Evolutionary conservation across 1,140 invertebrate species (phyloP), one percentile per base, ranked within the genome.

Genomic region (Drosophila mayri): DNA sequence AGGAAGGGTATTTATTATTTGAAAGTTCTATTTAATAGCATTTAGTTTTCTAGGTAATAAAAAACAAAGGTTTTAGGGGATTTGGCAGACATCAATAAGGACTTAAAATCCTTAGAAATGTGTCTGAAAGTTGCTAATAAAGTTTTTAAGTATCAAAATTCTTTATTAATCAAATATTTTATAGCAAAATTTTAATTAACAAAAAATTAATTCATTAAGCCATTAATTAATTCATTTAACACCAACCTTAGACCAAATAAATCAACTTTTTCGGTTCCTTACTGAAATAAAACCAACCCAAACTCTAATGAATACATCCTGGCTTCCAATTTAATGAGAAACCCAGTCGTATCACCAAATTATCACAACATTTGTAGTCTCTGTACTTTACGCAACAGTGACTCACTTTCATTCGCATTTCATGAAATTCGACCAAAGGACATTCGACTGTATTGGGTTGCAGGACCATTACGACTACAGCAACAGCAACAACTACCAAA

Each of bases 301-400:
- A 32, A 11, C 11, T 32, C 11, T 18, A 50, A 32, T 32, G 28
- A 50, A 50, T 32, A 32, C 49, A 50, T 50, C 6, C 49, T 12
- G 5, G 28, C 2, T 25, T 3, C 3, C 5, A n/a, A 55, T 16
- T 10, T n/a, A 25, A 40, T 38, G 37, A n/a, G 35, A 38, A 37
- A 1, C 14, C 0, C 8, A 10, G 52, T 25, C 3, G 35, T 11
- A 16, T n/a, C 14, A n/a, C 32, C 20, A 55, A 55, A 55, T 38
- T 38, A 55, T 55, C 35, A 9, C 35, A 11, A 55, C 52, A 55
- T 38, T 38, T n/a, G 20, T 38, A 55, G 35, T 47, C 46, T 9
- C 20, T 35, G n/a, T n/a, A 20, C 9, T 55, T 55, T 35, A 38
- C 52, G 52, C 52, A 55, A 38, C 35, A 25, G 20, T 55, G 52